Evolutionary conservation across 2,888 invertebrate genomes (phyloP).

Genomic region (Enoplolaimus lenunculus): DNA sequence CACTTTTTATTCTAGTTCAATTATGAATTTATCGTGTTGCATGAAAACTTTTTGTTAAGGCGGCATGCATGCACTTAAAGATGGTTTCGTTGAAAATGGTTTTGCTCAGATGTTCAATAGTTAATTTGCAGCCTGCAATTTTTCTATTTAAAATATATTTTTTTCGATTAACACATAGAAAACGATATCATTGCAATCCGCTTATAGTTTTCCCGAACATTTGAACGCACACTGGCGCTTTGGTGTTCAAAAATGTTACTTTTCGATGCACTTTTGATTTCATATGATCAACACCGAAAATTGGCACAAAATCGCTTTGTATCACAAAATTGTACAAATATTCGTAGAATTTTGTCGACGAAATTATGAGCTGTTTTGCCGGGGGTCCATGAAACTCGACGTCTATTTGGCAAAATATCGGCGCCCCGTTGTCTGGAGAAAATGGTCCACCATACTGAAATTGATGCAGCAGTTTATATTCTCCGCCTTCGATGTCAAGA

Average conservation of each 20-base stretch:
- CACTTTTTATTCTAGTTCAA: too few relatives aligned
- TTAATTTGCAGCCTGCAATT: too few relatives aligned
- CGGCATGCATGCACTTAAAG: too few relatives aligned
- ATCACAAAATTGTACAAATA: neutral
- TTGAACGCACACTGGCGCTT: neutral
- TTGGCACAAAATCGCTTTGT: neutral
- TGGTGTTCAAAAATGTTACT: conserved; percentile 1
- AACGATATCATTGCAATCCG: too few relatives aligned
- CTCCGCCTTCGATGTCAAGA: conserved; percentile 23
- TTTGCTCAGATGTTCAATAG: too few relatives aligned
- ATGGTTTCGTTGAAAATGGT: too few relatives aligned
- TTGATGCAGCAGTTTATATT: conserved; percentile 20
- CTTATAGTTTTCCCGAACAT: too few relatives aligned
- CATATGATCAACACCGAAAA: conserved; percentile 7
- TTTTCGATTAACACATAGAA: too few relatives aligned
- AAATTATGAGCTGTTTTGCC: neutral
- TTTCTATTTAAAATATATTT: too few relatives aligned
- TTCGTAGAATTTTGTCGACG: neutral
- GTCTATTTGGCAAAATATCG: conserved; percentile 15
- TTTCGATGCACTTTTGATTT: neutral
- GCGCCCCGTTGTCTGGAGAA: neutral
- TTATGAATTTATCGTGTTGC: too few relatives aligned
- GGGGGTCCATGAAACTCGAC: conserved; percentile 11
- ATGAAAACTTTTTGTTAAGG: too few relatives aligned
- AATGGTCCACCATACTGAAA: neutral